Evolutionary conservation across 2,113 vertebrate genomes (phyloP).

Genomic region (Gadus chalcogrammus): DNA sequence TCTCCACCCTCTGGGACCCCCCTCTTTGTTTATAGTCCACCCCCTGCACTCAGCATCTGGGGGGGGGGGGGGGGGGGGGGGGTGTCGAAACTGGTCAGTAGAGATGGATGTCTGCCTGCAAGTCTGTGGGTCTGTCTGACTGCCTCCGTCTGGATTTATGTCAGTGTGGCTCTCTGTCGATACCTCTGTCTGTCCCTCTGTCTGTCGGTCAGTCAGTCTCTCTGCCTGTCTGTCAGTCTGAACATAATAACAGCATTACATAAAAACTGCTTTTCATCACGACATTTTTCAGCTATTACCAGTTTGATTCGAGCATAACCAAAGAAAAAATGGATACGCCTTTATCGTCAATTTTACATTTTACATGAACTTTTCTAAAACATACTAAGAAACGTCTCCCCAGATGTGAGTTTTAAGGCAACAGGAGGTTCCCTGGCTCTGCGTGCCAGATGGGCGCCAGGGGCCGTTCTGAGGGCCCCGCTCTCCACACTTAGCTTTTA

Average conservation of each 20-base stretch:
- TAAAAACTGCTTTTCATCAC: too few species aligned
- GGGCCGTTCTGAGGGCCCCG: constrained; percentile 30
- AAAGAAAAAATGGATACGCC: too few species aligned
- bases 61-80: too few species aligned
- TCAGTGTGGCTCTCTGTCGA: not conserved
- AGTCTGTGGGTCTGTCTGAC: not conserved
- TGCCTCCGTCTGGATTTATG: not conserved
- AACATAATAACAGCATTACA: too few species aligned
- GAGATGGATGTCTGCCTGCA: not conserved
- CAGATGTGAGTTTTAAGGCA: not conserved
- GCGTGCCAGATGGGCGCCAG: constrained; percentile 42
- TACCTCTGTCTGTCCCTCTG: not conserved
- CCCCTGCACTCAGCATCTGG: not conserved
- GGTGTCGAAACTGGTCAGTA: not conserved
- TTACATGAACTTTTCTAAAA: too few species aligned
- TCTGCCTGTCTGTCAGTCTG: not conserved
- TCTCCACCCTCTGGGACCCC: constrained; percentile 4
- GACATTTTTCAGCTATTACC: too few species aligned
- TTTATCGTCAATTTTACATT: too few species aligned
- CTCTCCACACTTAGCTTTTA: not conserved
- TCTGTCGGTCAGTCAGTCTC: not conserved
- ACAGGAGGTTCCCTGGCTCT: constrained; percentile 7
- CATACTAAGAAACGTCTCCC: too few species aligned
- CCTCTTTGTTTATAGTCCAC: not conserved
- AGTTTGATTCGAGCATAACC: too few species aligned